Conservation (phyloP, 2,888 invertebrate species). For the Perizoma flavofasciatum region DNA sequence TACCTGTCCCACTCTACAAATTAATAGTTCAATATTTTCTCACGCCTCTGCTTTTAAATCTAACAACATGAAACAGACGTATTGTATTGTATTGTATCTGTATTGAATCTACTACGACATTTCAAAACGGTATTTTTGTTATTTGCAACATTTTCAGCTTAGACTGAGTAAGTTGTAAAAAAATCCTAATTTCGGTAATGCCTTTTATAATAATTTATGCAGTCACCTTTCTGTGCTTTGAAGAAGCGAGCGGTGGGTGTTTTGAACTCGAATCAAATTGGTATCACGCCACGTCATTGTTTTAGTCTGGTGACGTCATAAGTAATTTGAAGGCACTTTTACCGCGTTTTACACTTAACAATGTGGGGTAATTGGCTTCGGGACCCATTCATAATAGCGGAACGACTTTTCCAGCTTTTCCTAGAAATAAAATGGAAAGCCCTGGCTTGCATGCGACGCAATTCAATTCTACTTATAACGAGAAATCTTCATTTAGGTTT, state of each 20-base stretch:
- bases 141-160: too few relatives aligned
- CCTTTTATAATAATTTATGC: too few relatives aligned
- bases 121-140: too few relatives aligned
- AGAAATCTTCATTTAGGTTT: not conserved
- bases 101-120: too few relatives aligned
- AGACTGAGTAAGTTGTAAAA: too few relatives aligned
- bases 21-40: too few relatives aligned
- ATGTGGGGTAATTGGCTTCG: constrained; percentile 7
- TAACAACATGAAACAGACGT: too few relatives aligned
- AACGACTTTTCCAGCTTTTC: not conserved
- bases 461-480: constrained; percentile 1
- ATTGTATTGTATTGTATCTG: too few relatives aligned
- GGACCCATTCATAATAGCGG: not conserved
- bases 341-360: constrained; percentile 12
- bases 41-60: too few relatives aligned
- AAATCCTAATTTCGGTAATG: too few relatives aligned
- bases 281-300: constrained; percentile 7
- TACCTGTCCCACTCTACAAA: too few relatives aligned
- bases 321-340: constrained; percentile 16
- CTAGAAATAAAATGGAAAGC: constrained; percentile 4
- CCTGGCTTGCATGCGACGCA: constrained; percentile 4
- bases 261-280: constrained; percentile 15
- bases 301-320: constrained; percentile 30
- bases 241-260: not conserved
- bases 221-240: not conserved